These are phyloP conservation scores for Cavia aperea DNA, from an alignment of 2,113 vertebrate species.

Conservation along the genomic window DNA sequence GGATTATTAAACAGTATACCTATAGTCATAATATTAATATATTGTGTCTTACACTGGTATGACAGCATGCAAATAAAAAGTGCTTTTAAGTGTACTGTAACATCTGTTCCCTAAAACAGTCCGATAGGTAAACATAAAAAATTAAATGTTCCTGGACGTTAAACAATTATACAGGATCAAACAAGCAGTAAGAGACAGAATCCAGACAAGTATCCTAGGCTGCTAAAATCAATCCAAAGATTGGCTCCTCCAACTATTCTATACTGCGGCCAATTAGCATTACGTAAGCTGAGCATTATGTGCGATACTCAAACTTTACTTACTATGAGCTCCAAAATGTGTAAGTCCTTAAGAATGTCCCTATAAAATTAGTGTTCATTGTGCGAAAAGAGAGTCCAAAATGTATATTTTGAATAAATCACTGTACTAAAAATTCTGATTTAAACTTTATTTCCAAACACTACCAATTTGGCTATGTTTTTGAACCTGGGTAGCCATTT, in stretches of 20 bases:
- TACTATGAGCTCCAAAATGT: not conserved
- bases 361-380: not conserved
- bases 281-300: not conserved
- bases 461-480: not conserved
- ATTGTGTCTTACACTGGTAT: not conserved
- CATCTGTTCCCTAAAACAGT: not conserved
- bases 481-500: not conserved
- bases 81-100: not conserved
- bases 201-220: not conserved
- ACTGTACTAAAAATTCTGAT: not conserved
- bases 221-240: not conserved
- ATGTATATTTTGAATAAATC: not conserved
- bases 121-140: not conserved
- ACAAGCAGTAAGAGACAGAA: not conserved
- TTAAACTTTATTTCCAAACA: not conserved
- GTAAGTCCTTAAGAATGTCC: not conserved
- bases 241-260: no score
- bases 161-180: not conserved
- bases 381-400: not conserved
- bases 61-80: not conserved
- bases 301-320: not conserved
- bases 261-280: not conserved
- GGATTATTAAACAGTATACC: not conserved
- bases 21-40: not conserved
- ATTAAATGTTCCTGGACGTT: not conserved